Conservation (phyloP, 2,888 invertebrate species). For the Hydrotaea cyrtoneurina region DNA sequence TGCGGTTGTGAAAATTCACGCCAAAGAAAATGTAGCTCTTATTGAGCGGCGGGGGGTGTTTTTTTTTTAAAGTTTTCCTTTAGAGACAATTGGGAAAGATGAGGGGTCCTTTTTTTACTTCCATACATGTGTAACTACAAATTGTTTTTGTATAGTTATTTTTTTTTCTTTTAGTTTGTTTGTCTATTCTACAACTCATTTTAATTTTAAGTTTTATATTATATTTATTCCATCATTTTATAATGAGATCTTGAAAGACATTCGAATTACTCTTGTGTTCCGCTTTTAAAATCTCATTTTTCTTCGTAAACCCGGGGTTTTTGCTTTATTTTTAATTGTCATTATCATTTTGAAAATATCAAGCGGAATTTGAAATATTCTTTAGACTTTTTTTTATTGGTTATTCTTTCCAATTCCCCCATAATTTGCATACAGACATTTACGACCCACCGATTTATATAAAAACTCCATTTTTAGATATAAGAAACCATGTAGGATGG, state of each 20-base stretch:
- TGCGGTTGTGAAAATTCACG: neutral
- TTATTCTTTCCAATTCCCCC: no score
- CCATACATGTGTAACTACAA: neutral
- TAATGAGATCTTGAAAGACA: neutral
- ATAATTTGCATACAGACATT: no score
- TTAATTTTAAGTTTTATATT: constrained; percentile 41
- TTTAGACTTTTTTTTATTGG: neutral
- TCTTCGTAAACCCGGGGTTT: constrained; percentile 26
- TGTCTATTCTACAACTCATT: neutral
- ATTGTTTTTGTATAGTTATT: constrained; percentile 3
- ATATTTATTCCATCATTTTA: constrained; percentile 27
- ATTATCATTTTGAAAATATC: neutral
- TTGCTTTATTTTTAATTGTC: constrained; percentile 2
- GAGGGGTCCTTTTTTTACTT: neutral
- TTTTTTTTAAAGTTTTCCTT: neutral
- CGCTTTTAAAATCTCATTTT: constrained; percentile 15
- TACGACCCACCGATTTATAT: no score
- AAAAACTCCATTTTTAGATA: no score
- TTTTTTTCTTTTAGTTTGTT: neutral
- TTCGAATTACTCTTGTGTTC: neutral
- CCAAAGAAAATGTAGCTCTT: neutral
- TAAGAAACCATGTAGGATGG: no score
- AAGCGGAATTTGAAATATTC: constrained; percentile 28
- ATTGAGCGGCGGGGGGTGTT: neutral
- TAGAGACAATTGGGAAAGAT: neutral